A percentile compares a stretch with the other conserved stretches of the same genome.
Evolutionary conservation across 2,113 vertebrate species (phyloP).

Genomic region (Gorilla gorilla): DNA sequence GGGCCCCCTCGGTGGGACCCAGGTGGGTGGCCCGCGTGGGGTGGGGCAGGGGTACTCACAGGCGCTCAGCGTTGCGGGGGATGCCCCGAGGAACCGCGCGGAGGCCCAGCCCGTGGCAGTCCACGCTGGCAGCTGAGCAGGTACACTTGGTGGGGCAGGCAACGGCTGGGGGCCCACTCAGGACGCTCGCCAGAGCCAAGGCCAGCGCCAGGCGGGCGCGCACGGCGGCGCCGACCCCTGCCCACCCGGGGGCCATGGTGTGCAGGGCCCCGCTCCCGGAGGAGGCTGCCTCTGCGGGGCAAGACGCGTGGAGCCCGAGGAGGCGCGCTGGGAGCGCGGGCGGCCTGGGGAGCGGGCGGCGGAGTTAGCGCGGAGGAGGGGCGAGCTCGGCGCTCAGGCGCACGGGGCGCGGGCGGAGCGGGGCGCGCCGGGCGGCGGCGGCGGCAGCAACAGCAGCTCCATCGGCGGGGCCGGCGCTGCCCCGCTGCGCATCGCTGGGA

Average conservation of each 20-base stretch:
- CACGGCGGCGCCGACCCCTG: constrained; percentile 69
- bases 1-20: neutral
- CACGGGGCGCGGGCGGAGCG: constrained; percentile 70
- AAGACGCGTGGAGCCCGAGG: constrained; percentile 33
- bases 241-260: constrained; percentile 84
- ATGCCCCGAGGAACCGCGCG: constrained; percentile 93
- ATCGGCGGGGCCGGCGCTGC: constrained; percentile 74
- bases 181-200: constrained; percentile 84
- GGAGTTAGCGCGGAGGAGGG: constrained; percentile 73
- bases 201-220: constrained; percentile 81
- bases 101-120: constrained; percentile 96
- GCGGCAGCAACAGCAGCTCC: constrained; percentile 71
- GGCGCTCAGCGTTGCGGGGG: constrained; percentile 95
- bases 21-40: constrained; percentile 68
- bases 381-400: constrained; percentile 75
- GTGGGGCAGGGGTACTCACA: constrained; percentile 89
- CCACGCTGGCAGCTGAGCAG: constrained; percentile 96
- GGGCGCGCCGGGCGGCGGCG: constrained; percentile 74
- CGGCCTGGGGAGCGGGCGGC: constrained; percentile 60
- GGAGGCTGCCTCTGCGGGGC: constrained; percentile 49
- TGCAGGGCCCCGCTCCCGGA: constrained; percentile 50
- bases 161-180: constrained; percentile 83
- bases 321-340: constrained; percentile 33
- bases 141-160: constrained; percentile 98
- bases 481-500: constrained; percentile 75